These are phyloP conservation scores for Borostomias antarcticus DNA, from an alignment of 2,797 vertebrate genomes.

Conservation along the genomic window DNA sequence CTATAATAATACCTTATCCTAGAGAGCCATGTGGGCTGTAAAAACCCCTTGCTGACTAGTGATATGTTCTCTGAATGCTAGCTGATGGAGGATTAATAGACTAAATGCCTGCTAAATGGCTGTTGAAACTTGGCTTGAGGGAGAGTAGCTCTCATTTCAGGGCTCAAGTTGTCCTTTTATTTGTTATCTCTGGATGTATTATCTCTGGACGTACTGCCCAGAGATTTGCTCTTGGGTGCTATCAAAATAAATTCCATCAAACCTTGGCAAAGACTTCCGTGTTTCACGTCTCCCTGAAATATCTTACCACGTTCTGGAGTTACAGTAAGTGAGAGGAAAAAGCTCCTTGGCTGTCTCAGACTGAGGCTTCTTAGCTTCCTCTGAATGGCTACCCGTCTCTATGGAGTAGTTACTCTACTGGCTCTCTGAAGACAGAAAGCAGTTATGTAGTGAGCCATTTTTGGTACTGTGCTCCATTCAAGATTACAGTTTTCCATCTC, in stretches of 20 bases:
- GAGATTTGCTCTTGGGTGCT: constrained; percentile 31
- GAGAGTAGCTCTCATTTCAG: constrained; percentile 19
- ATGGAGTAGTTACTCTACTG: constrained; percentile 30
- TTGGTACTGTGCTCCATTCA: constrained; percentile 44
- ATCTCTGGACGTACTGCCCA: not conserved
- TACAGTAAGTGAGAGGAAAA: constrained; percentile 52
- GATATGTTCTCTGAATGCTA: not conserved
- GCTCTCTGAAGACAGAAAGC: constrained; percentile 22
- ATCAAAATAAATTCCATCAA: constrained; percentile 46
- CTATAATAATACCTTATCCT: constrained; percentile 12
- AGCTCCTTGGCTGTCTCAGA: constrained; percentile 29
- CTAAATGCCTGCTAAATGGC: constrained; percentile 37
- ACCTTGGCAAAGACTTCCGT: constrained; percentile 20
- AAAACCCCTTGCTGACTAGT: constrained; percentile 28
- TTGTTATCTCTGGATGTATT: constrained; percentile 54
- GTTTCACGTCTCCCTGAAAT: constrained; percentile 40
- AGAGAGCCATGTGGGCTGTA: constrained; percentile 26
- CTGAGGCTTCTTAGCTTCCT: constrained; percentile 46
- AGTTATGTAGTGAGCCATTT: constrained; percentile 44
- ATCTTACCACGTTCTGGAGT: constrained; percentile 24
- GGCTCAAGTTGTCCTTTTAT: constrained; percentile 37
- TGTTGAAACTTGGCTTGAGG: constrained; percentile 34
- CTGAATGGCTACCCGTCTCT: constrained; percentile 50
- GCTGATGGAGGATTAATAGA: constrained; percentile 42
- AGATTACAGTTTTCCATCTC: constrained; percentile 40